Conservation (phyloP, 1,140 invertebrate species). For the Whitmania pigra region DNA sequence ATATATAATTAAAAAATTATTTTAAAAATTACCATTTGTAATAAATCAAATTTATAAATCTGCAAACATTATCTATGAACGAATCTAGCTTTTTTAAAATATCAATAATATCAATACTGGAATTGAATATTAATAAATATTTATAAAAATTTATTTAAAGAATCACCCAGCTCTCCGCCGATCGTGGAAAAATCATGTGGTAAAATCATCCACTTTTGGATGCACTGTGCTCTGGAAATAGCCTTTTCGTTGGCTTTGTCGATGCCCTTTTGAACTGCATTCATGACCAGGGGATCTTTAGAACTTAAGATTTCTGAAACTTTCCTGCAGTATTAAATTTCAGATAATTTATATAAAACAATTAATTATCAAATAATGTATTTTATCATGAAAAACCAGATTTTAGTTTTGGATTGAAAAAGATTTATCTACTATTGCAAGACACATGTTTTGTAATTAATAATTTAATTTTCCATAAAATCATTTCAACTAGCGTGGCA, state of each 20-base stretch:
- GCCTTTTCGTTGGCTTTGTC: conserved; percentile 62
- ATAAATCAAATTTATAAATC: neutral
- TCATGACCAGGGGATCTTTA: conserved; percentile 31
- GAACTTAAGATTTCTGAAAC: conserved; percentile 35
- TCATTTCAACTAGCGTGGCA: conserved; percentile 50
- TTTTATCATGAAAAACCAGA: no score
- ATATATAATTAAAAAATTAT: no score
- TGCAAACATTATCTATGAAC: no score
- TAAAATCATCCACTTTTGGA: conserved; percentile 79
- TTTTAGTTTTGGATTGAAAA: no score
- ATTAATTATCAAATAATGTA: no score
- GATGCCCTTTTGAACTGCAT: conserved; percentile 54
- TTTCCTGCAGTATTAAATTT: no score
- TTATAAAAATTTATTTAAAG: neutral
- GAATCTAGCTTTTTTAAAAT: no score
- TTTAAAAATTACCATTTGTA: conserved; percentile 20
- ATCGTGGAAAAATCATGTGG: conserved; percentile 71
- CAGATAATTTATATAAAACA: no score
- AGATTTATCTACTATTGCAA: no score
- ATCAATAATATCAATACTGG: no score
- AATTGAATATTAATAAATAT: neutral
- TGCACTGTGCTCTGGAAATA: conserved; percentile 71
- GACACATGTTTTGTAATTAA: no score
- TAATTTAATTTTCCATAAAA: no score
- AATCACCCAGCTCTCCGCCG: conserved; percentile 68